Percentiles rank a stretch among this genome's conserved stretches.
Conservation (phyloP, 2,113 vertebrate species). For the Passerina amoena region DNA sequence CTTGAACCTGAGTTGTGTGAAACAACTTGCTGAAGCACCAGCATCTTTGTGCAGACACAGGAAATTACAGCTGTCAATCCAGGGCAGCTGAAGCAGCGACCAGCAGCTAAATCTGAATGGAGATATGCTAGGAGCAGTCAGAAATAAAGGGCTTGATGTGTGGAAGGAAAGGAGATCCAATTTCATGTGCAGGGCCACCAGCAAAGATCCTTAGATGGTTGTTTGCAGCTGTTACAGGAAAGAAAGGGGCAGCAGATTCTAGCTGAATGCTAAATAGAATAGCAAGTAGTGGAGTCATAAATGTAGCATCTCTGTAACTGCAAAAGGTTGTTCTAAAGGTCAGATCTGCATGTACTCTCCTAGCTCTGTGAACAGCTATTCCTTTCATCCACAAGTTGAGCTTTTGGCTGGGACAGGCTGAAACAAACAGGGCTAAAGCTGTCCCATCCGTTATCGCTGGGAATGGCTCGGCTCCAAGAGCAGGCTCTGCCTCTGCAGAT, state of each 20-base stretch:
- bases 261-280: neutral
- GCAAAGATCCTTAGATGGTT: neutral
- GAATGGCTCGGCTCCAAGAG: slow-evolving; percentile 2
- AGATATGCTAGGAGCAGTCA: neutral
- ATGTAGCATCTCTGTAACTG: neutral
- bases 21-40: neutral
- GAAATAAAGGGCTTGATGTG: neutral
- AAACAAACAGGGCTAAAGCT: neutral
- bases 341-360: slow-evolving; percentile 12
- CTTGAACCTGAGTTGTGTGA: neutral
- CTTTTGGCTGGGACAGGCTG: neutral
- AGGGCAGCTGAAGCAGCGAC: neutral
- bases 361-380: neutral
- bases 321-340: slow-evolving; percentile 20
- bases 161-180: neutral
- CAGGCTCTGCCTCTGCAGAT: slow-evolving; percentile 2
- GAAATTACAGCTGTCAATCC: neutral
- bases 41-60: neutral
- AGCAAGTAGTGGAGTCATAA: neutral
- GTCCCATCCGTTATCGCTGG: neutral
- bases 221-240: neutral
- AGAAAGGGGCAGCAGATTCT: neutral
- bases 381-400: neutral
- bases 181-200: neutral
- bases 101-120: neutral